Percentiles rank a stretch among this genome's conserved stretches.
Conservation (phyloP, 1,140 invertebrate genomes). For the Caenorhabditis elegans region WBcel235 BX284602.5:10523001-10523500, state of each 20-base stretch:
- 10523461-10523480: no score
- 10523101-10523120: not conserved
- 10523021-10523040: not conserved
- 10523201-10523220: not conserved
- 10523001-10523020: no score
- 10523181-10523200: not conserved
- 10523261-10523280: not conserved
- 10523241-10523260: not conserved
- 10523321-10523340: not conserved
- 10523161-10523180: not conserved
- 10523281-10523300: slow-evolving; percentile 19
- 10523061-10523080: not conserved
- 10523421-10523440: no score
- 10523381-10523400: not conserved
- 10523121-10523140: not conserved
- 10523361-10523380: not conserved
- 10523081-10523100: not conserved
- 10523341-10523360: slow-evolving; percentile 16
- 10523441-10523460: no score
- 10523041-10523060: not conserved
- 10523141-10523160: no score
- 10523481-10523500: no score
- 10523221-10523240: slow-evolving; percentile 23
- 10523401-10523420: no score
- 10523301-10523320: not conserved